Evolutionary conservation across 2,797 vertebrate species (phyloP).

Genomic region (Poeciliopsis turneri): DNA sequence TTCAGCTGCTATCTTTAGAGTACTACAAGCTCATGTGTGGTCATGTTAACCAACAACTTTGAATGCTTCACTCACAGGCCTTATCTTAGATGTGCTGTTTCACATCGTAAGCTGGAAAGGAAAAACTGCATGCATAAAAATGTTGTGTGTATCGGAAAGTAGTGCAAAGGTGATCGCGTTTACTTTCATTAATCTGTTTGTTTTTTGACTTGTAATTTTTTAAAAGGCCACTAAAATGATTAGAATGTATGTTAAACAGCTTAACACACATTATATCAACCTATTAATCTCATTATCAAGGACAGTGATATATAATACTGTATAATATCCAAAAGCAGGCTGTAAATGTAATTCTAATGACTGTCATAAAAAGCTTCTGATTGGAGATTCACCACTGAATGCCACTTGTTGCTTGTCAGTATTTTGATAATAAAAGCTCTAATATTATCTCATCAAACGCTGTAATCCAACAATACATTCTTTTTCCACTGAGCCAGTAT

Average conservation of each 20-base stretch:
- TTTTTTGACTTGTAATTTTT: not conserved
- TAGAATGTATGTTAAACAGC: no score
- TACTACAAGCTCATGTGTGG: not conserved
- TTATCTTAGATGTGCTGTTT: not conserved
- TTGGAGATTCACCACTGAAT: not conserved
- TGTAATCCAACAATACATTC: slow-evolving; percentile 7
- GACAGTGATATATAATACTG: no score
- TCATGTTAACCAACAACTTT: not conserved
- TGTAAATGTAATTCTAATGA: no score
- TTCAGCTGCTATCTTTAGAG: not conserved
- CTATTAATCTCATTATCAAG: no score
- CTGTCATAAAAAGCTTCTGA: no score
- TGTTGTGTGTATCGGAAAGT: not conserved
- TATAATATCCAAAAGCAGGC: no score
- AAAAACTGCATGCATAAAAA: not conserved
- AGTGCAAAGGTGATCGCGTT: not conserved
- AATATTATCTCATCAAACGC: slow-evolving; percentile 11
- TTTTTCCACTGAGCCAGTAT: slow-evolving; percentile 14
- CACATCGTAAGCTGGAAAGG: not conserved
- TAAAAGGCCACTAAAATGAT: no score
- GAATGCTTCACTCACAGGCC: not conserved
- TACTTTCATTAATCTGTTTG: not conserved
- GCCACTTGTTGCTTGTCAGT: slow-evolving; percentile 10
- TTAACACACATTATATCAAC: no score
- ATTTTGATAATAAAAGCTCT: slow-evolving; percentile 13